Evolutionary conservation across 2,888 invertebrate genomes (phyloP).

Genomic region (Leucoma salicis): DNA sequence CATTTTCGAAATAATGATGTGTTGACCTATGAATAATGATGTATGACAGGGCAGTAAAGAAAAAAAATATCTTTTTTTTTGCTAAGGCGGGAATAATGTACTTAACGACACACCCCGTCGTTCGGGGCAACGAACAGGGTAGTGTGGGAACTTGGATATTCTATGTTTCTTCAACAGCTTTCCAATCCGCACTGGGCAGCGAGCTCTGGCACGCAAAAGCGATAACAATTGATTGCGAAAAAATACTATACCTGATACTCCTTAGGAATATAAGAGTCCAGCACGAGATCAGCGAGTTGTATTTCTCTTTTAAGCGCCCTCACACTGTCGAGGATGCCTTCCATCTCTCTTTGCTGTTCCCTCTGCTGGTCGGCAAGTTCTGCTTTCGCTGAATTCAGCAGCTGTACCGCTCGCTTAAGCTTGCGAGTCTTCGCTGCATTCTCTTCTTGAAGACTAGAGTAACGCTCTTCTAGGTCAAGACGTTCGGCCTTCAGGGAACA

Average conservation of each 20-base stretch:
- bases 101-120: too few relatives aligned
- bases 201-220: too few relatives aligned
- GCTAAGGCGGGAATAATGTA: too few relatives aligned
- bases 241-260: constrained; percentile 91
- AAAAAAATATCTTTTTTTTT: too few relatives aligned
- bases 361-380: constrained; percentile 93
- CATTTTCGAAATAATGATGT: too few relatives aligned
- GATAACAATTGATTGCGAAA: too few relatives aligned
- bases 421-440: constrained; percentile 96
- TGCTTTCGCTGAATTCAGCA: constrained; percentile 92
- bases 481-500: constrained; percentile 86
- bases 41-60: too few relatives aligned
- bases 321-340: constrained; percentile 96
- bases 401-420: constrained; percentile 92
- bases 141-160: too few relatives aligned
- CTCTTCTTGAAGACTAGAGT: constrained; percentile 97
- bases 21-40: too few relatives aligned
- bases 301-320: constrained; percentile 94
- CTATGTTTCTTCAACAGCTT: too few relatives aligned
- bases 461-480: constrained; percentile 96
- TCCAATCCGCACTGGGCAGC: too few relatives aligned
- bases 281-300: constrained; percentile 93
- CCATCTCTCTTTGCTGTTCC: constrained; percentile 98
- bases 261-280: constrained; percentile 96
- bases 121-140: too few relatives aligned